Base-by-base conservation (phyloP, 2,888 invertebrate species). In the Antheraea assamensis region DNA sequence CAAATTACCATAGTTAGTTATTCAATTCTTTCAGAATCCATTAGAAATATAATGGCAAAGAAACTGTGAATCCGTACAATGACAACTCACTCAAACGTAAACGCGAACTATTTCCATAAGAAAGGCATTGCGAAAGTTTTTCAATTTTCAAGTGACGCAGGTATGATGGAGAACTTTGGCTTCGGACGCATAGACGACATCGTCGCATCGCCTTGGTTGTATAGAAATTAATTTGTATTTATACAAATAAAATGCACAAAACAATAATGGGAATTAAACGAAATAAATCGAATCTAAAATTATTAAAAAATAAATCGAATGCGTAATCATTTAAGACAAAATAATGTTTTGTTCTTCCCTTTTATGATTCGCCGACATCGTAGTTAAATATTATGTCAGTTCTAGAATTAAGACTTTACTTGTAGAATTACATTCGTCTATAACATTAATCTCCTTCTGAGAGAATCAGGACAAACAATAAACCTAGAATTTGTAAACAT, bases 121-220 rank as follows among this genome's bases (percentile, higher is more conserved):
- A 91, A 92, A 93, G 90, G 92, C 93, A 93, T 93, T 90, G 92
- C 90, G 79, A 93, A 94, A 94, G 92, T 93, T 94, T 94, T 94
- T 93, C 94, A 94, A 94, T 94, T 93, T 94, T 93, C 92, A 92
- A 93, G 92, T 92, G 93, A 93, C 92, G 92, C 93, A 93, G 93
- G 93, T 93, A 93, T 93, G 93, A 93, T 91, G 90, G 86, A 87
- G 89, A 93, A 93, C 88, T 92, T 92, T 89, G 88, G 89, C 91
- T 90, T 88, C 87, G 86, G 89, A 89, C 88, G 87, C 87, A 88
- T 82, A 80, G 79, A 73, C 72, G 70, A 70, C 73, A 70, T 13
- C 30, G 66, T 21, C 31, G 31, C 21, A 21, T 35, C 31, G 21
- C 17, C 66, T 66, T 66, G 30, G 30, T 68, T 68, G 35, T 35